Evolutionary conservation across 2,113 vertebrate genomes (phyloP).

Genomic region (Hippolais icterina): DNA sequence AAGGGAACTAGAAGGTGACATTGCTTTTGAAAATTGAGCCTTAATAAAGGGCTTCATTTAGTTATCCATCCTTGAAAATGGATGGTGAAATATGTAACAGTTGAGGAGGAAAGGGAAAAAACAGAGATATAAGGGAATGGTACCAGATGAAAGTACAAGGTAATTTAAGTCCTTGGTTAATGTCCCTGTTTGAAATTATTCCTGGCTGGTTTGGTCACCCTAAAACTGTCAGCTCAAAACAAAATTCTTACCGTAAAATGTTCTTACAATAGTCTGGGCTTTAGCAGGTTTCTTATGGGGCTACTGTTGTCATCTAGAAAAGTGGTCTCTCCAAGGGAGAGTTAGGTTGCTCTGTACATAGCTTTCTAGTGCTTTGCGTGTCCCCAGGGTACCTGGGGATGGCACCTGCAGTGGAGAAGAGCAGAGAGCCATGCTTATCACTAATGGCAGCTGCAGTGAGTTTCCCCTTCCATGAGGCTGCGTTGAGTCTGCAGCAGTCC

Average conservation of each 20-base stretch:
- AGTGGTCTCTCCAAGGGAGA: not conserved
- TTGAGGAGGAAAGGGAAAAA: not conserved
- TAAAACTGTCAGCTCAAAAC: not conserved
- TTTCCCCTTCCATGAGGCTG: not conserved
- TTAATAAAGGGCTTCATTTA: constrained; percentile 29
- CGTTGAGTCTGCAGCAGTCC: not conserved
- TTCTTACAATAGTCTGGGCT: not conserved
- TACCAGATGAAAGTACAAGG: not conserved
- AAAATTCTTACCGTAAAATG: not conserved
- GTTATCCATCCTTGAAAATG: constrained; percentile 31
- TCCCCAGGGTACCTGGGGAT: not conserved
- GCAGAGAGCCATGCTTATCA: not conserved
- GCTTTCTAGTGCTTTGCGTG: not conserved
- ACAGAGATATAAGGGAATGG: not conserved
- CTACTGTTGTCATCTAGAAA: not conserved
- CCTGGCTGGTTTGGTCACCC: not conserved
- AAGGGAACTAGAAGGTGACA: not conserved
- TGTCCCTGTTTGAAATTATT: not conserved
- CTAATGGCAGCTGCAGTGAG: not conserved
- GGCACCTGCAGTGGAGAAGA: not conserved
- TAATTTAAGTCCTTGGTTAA: not conserved
- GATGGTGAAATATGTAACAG: not conserved
- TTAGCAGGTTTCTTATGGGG: not conserved
- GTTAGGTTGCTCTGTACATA: not conserved
- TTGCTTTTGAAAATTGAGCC: constrained; percentile 16